A percentile compares a stretch with the other conserved stretches of the same genome.
Conservation (phyloP, 1,140 invertebrate genomes). For the Spodoptera frugiperda region DNA sequence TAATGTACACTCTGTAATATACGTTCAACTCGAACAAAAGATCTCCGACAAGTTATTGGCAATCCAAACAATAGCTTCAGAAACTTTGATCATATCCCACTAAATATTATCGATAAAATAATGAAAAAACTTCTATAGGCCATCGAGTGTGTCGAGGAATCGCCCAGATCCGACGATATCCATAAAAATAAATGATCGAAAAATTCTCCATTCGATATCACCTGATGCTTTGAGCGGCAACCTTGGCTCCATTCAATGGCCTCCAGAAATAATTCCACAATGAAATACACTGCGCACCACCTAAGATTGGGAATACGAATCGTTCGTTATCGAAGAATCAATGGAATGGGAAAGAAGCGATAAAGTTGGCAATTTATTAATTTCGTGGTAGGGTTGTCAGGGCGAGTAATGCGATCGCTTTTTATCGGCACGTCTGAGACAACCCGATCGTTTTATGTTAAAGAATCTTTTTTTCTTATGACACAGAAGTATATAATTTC, state of each 20-base stretch:
- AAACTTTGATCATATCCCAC: slow-evolving; percentile 7
- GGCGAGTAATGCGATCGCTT: slow-evolving; percentile 27
- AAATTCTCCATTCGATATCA: slow-evolving; percentile 24
- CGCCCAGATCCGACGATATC: slow-evolving; percentile 8
- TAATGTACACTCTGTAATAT: not conserved
- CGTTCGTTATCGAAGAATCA: not conserved
- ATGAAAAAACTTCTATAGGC: slow-evolving; percentile 30
- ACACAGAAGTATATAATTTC: slow-evolving; percentile 41
- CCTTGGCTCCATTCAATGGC: slow-evolving; percentile 1
- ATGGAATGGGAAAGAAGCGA: not conserved
- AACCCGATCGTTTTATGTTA: slow-evolving; percentile 36
- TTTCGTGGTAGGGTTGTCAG: slow-evolving; percentile 12
- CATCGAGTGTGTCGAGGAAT: slow-evolving; percentile 30
- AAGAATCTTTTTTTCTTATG: slow-evolving; percentile 35
- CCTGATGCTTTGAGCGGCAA: slow-evolving; percentile 30
- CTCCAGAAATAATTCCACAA: not conserved
- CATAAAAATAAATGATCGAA: slow-evolving; percentile 46
- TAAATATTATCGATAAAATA: slow-evolving; percentile 33
- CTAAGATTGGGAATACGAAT: not conserved
- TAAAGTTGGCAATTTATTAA: not conserved
- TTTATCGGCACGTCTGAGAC: slow-evolving; percentile 9
- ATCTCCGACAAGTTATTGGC: not conserved
- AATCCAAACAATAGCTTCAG: slow-evolving; percentile 6
- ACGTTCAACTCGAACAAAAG: not conserved
- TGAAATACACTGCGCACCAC: slow-evolving; percentile 18